Conservation (phyloP, 2,113 vertebrate species). For the Ranitomeya variabilis region DNA sequence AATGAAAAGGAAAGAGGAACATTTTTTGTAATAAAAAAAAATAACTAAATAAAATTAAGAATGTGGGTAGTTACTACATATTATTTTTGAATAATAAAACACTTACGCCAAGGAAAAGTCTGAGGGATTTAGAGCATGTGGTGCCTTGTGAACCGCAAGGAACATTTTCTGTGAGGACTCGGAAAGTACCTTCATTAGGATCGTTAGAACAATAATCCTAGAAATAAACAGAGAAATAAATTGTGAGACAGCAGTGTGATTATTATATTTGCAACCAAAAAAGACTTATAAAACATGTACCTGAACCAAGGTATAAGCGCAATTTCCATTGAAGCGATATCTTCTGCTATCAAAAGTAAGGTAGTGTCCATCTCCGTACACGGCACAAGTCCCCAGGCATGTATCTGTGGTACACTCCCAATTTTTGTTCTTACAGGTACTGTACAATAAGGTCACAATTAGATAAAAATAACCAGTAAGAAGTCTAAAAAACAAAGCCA, state of each 20-base stretch:
- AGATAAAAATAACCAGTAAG: neutral
- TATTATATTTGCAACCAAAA: neutral
- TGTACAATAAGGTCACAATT: constrained; percentile 58
- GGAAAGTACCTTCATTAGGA: constrained; percentile 67
- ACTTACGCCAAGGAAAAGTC: constrained; percentile 72
- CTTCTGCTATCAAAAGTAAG: constrained; percentile 76
- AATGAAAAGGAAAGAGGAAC: constrained; percentile 12
- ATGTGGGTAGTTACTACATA: neutral
- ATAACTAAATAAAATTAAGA: neutral
- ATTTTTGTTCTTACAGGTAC: constrained; percentile 67
- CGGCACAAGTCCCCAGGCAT: constrained; percentile 71
- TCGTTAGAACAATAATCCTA: constrained; percentile 72
- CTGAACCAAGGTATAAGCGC: constrained; percentile 77
- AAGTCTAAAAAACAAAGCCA: neutral
- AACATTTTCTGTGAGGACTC: constrained; percentile 75
- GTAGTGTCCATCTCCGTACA: constrained; percentile 79
- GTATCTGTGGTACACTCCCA: constrained; percentile 71
- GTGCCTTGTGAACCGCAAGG: constrained; percentile 76
- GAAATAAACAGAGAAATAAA: neutral
- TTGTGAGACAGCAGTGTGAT: neutral
- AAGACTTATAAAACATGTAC: constrained; percentile 62
- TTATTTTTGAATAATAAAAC: neutral
- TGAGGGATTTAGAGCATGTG: constrained; percentile 77
- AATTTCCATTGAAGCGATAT: constrained; percentile 75
- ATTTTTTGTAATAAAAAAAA: neutral